Evolutionary conservation across 2,797 vertebrate species (phyloP).

Genomic region (Erethizon dorsatum): DNA sequence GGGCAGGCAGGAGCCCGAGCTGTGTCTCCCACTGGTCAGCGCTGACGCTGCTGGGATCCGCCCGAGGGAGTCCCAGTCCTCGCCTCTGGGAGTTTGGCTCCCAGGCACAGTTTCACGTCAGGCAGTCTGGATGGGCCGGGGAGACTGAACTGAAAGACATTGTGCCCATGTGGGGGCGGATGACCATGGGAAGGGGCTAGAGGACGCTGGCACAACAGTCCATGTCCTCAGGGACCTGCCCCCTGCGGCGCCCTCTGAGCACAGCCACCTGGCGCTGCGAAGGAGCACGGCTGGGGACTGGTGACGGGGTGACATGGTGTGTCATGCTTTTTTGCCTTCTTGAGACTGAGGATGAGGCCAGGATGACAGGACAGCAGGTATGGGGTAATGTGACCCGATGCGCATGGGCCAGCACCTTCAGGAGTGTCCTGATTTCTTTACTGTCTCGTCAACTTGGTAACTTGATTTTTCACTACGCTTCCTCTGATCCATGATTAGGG

Average conservation of each 20-base stretch:
- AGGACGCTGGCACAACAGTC: neutral
- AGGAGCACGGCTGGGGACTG: neutral
- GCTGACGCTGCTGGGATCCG: neutral
- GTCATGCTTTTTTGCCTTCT: neutral
- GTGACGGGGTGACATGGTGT: rapidly evolving
- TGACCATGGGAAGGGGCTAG: neutral
- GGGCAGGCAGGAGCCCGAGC: neutral
- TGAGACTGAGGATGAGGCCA: neutral
- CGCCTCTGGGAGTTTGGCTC: neutral
- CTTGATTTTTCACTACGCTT: neutral
- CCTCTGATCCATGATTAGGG: no score
- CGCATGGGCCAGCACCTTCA: neutral
- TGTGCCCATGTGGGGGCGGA: neutral
- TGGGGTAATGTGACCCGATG: neutral
- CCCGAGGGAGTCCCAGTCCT: neutral
- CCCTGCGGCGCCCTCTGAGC: neutral
- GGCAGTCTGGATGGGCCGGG: neutral
- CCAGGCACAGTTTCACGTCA: no score
- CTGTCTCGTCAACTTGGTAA: neutral
- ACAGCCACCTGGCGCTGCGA: no score
- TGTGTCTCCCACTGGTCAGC: neutral
- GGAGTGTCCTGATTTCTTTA: neutral
- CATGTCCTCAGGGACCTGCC: neutral
- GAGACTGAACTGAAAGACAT: neutral
- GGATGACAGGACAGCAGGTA: neutral